Conservation (phyloP, 2,888 invertebrate species). For the Gastracanthus pulcherrimus region DNA sequence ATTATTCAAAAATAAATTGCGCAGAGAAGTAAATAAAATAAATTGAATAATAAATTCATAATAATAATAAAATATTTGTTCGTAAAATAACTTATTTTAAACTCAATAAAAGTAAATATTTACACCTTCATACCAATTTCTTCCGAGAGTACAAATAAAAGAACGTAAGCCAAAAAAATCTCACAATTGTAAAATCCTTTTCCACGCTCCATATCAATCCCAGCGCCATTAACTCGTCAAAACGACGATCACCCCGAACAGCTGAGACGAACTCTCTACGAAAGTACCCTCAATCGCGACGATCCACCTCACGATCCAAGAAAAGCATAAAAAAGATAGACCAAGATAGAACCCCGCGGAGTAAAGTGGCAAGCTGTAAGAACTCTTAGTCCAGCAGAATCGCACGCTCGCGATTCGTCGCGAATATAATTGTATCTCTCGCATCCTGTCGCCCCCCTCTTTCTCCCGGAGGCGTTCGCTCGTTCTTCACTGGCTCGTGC, state of each 20-base stretch:
- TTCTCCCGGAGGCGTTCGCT: neutral
- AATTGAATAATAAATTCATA: no score
- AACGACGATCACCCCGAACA: neutral
- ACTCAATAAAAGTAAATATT: no score
- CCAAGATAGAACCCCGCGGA: neutral
- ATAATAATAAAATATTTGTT: no score
- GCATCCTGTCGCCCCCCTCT: neutral
- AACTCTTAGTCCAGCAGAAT: neutral
- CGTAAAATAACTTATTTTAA: no score
- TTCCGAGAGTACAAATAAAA: no score
- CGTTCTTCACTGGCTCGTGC: slow-evolving; percentile 49
- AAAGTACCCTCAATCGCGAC: neutral
- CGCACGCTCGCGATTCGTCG: slow-evolving; percentile 42
- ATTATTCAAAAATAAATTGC: no score
- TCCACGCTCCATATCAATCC: no score
- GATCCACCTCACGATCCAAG: neutral
- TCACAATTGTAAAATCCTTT: no score
- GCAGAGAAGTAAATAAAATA: no score
- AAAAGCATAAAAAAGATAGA: neutral
- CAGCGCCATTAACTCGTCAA: neutral
- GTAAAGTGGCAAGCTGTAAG: slow-evolving; percentile 11
- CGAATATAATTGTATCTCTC: slow-evolving; percentile 54
- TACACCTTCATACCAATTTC: no score
- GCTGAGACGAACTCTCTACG: neutral
- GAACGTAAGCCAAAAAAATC: no score